phyloP scores from a whole-genome alignment of 2,113 vertebrate genomes.

The Penelope pileata region DNA sequence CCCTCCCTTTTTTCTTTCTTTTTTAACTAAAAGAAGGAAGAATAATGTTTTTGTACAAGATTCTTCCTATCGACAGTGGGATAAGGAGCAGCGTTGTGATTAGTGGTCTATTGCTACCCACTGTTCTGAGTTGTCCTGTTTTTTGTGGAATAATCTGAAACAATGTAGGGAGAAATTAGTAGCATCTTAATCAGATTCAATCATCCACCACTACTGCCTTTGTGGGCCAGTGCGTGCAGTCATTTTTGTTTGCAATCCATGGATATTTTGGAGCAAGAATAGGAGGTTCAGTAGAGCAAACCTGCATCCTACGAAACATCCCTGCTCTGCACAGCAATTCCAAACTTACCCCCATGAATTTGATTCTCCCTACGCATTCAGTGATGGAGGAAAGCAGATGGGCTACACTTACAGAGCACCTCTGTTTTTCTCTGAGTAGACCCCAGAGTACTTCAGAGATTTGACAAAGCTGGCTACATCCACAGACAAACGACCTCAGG shows the following conservation, averaged over 20 bases:
- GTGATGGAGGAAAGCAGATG: background rate
- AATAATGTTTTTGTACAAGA: background rate
- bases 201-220: background rate
- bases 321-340: accelerated
- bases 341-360: background rate
- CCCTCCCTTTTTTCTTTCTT: background rate
- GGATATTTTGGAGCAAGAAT: background rate
- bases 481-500: background rate
- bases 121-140: background rate
- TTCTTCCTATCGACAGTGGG: accelerated
- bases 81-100: background rate
- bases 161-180: background rate
- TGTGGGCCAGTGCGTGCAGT: background rate
- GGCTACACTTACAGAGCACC: background rate
- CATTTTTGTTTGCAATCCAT: background rate
- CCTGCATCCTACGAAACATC: background rate
- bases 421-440: background rate
- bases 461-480: background rate
- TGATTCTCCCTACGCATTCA: background rate
- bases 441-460: background rate
- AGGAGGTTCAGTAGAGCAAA: background rate
- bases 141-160: background rate
- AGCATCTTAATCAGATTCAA: background rate
- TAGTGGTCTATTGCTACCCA: background rate
- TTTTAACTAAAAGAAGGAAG: background rate